Conservation (phyloP, 2,888 invertebrate genomes). For the Campoplex nolae region DNA sequence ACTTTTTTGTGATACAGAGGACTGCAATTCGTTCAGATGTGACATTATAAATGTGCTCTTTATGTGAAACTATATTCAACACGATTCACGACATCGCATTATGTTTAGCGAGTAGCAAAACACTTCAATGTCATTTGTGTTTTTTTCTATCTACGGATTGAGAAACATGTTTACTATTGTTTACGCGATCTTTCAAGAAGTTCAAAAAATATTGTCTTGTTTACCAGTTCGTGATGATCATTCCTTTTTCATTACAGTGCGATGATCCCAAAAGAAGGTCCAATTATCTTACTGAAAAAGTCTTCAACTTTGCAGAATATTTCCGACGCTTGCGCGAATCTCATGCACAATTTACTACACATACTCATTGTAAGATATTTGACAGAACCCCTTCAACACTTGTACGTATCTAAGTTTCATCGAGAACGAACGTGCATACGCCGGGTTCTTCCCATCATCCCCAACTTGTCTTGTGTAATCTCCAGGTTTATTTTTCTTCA, state of each 20-base stretch:
- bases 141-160: background rate
- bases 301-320: background rate
- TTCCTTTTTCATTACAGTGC: background rate
- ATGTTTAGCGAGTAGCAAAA: background rate
- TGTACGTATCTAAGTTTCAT: background rate
- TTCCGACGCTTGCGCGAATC: background rate
- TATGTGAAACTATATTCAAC: too few species aligned
- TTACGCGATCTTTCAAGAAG: background rate
- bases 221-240: conserved; percentile 5
- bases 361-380: conserved; percentile 2
- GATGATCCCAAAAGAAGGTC: background rate
- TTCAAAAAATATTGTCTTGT: background rate
- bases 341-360: background rate
- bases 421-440: background rate
- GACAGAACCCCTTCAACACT: conserved; percentile 11
- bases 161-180: background rate
- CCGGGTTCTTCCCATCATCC: conserved; percentile 57
- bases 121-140: background rate
- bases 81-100: too few species aligned
- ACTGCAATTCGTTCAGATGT: too few species aligned
- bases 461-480: conserved; percentile 54
- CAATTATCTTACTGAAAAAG: conserved; percentile 22
- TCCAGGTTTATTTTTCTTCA: conserved; percentile 52
- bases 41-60: too few species aligned
- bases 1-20: too few species aligned